Conservation (phyloP, 2,797 vertebrate species). For the Odontamblyopus rebecca region DNA sequence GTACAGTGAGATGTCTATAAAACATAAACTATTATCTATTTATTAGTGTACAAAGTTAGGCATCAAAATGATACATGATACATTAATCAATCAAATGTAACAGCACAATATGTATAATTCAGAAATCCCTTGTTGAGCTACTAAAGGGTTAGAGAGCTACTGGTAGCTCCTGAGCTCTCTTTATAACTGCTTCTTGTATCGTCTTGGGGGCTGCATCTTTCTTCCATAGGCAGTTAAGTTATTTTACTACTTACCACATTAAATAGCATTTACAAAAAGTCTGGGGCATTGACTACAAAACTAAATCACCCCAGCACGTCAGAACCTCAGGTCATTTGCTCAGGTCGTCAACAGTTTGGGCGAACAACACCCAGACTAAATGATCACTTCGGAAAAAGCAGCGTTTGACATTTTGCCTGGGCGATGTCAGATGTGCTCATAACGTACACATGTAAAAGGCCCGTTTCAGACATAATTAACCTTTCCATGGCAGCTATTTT, state of each 20-base stretch:
- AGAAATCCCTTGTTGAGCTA: too few species aligned
- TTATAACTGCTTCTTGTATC: too few species aligned
- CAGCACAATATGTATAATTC: too few species aligned
- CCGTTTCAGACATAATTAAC: conserved; percentile 17
- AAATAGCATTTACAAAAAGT: neutral
- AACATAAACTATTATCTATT: too few species aligned
- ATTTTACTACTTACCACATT: neutral
- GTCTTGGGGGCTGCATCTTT: too few species aligned
- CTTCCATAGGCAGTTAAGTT: too few species aligned
- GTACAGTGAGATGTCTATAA: too few species aligned
- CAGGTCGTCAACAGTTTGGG: conserved; percentile 4
- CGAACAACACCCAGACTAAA: conserved; percentile 8
- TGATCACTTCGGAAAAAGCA: conserved; percentile 11
- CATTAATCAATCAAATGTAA: too few species aligned
- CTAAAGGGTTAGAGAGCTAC: too few species aligned
- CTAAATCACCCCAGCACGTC: neutral
- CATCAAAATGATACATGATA: too few species aligned
- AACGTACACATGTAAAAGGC: conserved; percentile 7
- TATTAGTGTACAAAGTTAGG: too few species aligned
- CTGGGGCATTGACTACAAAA: neutral
- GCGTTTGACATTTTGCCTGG: conserved; percentile 6
- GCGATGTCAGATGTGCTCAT: neutral
- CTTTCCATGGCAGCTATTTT: conserved; percentile 20
- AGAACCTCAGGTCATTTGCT: neutral
- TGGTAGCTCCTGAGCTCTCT: too few species aligned